Conservation (phyloP, 2,113 vertebrate genomes). For the Python bivittatus region DNA sequence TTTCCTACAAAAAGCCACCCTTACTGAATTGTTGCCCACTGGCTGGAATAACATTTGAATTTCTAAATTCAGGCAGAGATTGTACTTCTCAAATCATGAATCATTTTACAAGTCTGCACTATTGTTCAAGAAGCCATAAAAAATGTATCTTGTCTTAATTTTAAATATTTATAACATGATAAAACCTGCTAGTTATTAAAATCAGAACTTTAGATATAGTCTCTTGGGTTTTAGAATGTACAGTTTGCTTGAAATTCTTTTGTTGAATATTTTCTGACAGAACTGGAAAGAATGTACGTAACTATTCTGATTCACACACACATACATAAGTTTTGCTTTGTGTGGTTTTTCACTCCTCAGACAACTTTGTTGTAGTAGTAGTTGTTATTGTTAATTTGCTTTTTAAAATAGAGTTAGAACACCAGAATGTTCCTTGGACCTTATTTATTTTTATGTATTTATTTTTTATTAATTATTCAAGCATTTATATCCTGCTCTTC, state of each 20-base stretch:
- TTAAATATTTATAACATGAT: neutral
- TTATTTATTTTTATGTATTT: neutral
- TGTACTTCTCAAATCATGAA: neutral
- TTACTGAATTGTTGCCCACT: neutral
- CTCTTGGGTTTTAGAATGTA: neutral
- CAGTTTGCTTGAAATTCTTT: neutral
- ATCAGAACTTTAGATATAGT: neutral
- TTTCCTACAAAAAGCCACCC: neutral
- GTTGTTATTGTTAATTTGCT: neutral
- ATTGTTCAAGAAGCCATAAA: neutral
- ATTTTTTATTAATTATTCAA: neutral
- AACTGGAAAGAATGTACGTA: neutral
- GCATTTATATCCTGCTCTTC: neutral
- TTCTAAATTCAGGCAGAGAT: neutral
- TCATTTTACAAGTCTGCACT: neutral
- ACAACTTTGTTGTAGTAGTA: neutral
- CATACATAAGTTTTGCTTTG: neutral
- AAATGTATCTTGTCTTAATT: neutral
- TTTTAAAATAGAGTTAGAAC: neutral
- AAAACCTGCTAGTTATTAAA: neutral
- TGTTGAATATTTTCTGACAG: neutral
- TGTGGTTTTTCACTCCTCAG: too few species aligned
- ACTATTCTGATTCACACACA: neutral
- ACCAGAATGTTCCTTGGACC: neutral
- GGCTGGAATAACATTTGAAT: neutral